Base-by-base conservation (phyloP, 2,113 vertebrate genomes). In the Helogale parvula region DNA sequence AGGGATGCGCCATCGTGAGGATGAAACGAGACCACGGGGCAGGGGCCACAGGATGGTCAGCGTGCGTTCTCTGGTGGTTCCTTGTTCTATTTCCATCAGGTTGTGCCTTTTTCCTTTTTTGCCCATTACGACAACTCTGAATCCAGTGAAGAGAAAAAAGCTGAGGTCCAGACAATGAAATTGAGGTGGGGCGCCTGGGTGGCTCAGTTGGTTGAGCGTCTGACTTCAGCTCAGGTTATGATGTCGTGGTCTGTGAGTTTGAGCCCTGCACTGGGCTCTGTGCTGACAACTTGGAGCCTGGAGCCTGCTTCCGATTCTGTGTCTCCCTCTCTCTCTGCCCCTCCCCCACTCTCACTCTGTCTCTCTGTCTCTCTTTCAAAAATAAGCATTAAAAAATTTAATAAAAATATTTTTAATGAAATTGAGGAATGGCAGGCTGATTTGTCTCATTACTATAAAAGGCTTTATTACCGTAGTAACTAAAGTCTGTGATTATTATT, bases 111-210 rank as follows among this genome's bases (percentile, higher is more conserved):
- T 71, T 68, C 4, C 16, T 16, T 41, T 54, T 54, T 47, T 84
- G 57, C 25, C 21, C 23, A 21, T 80, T 15, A 8, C 83, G 60
- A 90, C 23, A 50, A 4, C 7, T 66, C 52, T 79, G 17, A 77
- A 25, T 45, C 66, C 7, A 9, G 4, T 25, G 54, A 10, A 54
- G 5, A 60, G 12, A 79, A 72, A n/a, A 50, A 80, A 81, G 27
- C 71, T 72, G 38, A 57, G 31, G 17, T 71, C 38, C 52, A 92
- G 50, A 85, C 86, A 96, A 17, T 23, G 7, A 93, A 54, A 33
- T 71, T 45, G 21, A 45, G 52, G 29, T 57, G 54, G 54, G 54
- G 54, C 54, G 7, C 54, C 54, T 10, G 54, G 54, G 54, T 19
- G 7, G 17, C 54, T 47, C 19, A 7, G 7, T 60, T 60, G 21